phyloP scores from a whole-genome alignment of 2,797 vertebrate genomes.

The Synaphobranchus kaupii region DNA sequence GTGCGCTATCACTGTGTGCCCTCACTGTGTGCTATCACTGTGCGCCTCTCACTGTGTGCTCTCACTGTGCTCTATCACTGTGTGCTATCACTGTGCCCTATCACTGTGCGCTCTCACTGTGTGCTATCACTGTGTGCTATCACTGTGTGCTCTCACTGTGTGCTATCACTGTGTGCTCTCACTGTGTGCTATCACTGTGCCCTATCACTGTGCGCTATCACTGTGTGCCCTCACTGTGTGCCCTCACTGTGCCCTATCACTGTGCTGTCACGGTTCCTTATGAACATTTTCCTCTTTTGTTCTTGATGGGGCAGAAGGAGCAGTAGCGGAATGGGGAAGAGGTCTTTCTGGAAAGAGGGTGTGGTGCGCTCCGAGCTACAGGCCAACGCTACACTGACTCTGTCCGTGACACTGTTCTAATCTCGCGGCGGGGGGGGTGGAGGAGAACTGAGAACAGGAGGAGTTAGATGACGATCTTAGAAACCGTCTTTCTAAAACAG shows the following conservation, averaged over 20 bases:
- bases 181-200: too few species aligned
- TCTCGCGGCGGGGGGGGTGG: not conserved
- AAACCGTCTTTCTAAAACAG: slow-evolving; percentile 38
- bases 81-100: too few species aligned
- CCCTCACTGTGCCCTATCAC: not conserved
- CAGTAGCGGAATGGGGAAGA: not conserved
- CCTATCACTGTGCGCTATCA: too few species aligned
- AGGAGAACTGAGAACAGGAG: slow-evolving; percentile 45
- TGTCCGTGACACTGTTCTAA: not conserved
- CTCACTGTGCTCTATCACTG: too few species aligned
- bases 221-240: too few species aligned
- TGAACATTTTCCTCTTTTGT: not conserved
- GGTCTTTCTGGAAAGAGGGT: not conserved
- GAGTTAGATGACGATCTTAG: slow-evolving; percentile 58
- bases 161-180: too few species aligned
- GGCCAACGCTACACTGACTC: not conserved
- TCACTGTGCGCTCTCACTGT: too few species aligned
- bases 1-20: too few species aligned
- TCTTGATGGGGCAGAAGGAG: slow-evolving; percentile 6
- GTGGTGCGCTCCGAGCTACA: not conserved
- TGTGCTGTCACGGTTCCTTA: not conserved
- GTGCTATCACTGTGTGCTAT: too few species aligned
- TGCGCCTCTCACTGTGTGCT: too few species aligned
- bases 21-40: too few species aligned
- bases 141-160: too few species aligned